Percentiles rank a stretch among this genome's conserved stretches.
These are phyloP conservation scores for Amazona guildingii DNA, from an alignment of 2,113 vertebrate genomes.

Conservation along the genomic window DNA sequence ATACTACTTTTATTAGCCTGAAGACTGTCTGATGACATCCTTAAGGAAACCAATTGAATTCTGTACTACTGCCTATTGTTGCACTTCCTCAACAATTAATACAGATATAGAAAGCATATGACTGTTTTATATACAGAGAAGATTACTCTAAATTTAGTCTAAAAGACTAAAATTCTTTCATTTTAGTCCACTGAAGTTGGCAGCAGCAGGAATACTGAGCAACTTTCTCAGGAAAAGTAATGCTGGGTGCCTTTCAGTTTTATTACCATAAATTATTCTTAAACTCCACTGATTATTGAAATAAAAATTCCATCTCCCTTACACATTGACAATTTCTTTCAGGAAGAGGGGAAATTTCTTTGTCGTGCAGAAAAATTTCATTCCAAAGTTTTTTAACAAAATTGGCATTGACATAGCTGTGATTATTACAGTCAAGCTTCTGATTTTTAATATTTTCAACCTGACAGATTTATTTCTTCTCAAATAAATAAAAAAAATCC, in stretches of 20 bases:
- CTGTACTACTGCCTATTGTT: neutral
- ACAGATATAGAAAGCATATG: neutral
- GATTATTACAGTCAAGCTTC: slow-evolving; percentile 76
- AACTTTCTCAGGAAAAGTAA: slow-evolving; percentile 68
- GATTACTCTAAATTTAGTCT: neutral
- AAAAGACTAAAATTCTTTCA: neutral
- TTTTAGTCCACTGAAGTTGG: neutral
- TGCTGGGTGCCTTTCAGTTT: neutral
- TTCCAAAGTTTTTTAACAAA: slow-evolving; percentile 16
- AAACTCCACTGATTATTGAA: slow-evolving; percentile 65
- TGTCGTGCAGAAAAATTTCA: slow-evolving; percentile 32
- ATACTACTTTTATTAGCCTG: neutral
- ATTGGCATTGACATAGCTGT: slow-evolving; percentile 71
- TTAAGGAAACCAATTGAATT: neutral
- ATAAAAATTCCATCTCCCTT: slow-evolving; percentile 67
- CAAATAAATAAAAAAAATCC: slow-evolving; percentile 71
- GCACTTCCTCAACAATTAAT: neutral
- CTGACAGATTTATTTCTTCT: slow-evolving; percentile 80
- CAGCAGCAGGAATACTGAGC: slow-evolving; percentile 32
- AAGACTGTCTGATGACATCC: neutral
- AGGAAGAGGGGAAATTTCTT: neutral
- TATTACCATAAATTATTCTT: slow-evolving; percentile 61
- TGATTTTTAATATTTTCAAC: slow-evolving; percentile 81
- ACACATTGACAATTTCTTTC: neutral
- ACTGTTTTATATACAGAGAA: neutral